Evolutionary conservation across 2,888 invertebrate species (phyloP).

Genomic region (Mythimna impura): DNA sequence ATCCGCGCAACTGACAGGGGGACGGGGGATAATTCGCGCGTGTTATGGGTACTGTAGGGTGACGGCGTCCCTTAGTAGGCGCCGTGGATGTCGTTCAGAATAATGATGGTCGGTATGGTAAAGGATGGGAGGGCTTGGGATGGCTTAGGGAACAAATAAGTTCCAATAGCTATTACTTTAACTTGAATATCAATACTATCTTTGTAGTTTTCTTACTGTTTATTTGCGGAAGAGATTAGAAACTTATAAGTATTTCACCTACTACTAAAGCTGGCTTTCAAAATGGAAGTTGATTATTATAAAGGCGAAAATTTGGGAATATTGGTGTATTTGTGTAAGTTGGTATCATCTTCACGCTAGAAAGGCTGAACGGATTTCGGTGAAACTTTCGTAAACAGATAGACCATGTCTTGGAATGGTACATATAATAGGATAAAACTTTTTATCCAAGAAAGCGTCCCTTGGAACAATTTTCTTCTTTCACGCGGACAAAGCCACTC

Average conservation of each 20-base stretch:
- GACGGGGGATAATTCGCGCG: slow-evolving; percentile 50
- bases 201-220: neutral
- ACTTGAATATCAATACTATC: neutral
- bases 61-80: slow-evolving; percentile 42
- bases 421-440: too few relatives aligned
- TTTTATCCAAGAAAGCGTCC: too few relatives aligned
- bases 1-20: slow-evolving; percentile 65
- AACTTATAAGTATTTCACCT: too few relatives aligned
- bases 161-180: neutral
- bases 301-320: neutral
- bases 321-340: too few relatives aligned
- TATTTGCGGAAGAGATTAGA: neutral
- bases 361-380: too few relatives aligned
- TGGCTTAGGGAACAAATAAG: neutral
- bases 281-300: neutral
- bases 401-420: too few relatives aligned
- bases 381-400: too few relatives aligned
- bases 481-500: too few relatives aligned
- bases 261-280: neutral
- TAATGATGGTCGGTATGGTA: slow-evolving; percentile 15
- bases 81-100: slow-evolving; percentile 22
- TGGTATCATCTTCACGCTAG: too few relatives aligned
- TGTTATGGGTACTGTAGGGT: slow-evolving; percentile 45
- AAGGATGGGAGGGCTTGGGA: neutral
- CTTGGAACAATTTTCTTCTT: too few relatives aligned